Conservation (phyloP, 2,113 vertebrate genomes). For the Laterallus jamaicensis region DNA sequence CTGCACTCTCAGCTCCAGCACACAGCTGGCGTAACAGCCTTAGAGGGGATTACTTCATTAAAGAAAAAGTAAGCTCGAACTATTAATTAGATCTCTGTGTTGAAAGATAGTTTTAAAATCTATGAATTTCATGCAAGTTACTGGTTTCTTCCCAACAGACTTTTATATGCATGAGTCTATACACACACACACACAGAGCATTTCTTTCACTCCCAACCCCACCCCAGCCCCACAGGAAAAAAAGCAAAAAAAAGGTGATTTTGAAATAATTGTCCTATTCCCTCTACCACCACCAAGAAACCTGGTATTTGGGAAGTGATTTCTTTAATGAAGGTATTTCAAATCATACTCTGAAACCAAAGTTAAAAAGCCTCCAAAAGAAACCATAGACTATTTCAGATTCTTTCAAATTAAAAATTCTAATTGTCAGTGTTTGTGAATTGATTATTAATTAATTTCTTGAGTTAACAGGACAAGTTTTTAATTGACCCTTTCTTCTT, state of each 20-base stretch:
- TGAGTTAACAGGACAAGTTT: background rate
- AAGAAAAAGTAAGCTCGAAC: background rate
- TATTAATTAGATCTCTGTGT: background rate
- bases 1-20: background rate
- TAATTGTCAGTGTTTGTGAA: background rate
- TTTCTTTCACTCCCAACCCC: no score
- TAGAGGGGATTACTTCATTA: background rate
- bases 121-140: background rate
- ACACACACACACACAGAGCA: no score
- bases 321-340: background rate
- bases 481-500: background rate
- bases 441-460: background rate
- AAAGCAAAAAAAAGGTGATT: fast-evolving
- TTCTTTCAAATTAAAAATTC: background rate
- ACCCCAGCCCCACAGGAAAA: fast-evolving
- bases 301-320: background rate
- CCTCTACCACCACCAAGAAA: background rate
- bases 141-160: background rate
- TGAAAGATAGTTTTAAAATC: background rate
- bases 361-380: background rate
- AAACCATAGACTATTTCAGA: background rate
- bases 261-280: background rate
- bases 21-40: background rate
- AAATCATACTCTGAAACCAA: background rate
- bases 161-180: background rate